Evolutionary conservation across 2,888 invertebrate species (phyloP), one percentile per base, ranked within the genome.

Genomic region (Lasioglossum malachurum): DNA sequence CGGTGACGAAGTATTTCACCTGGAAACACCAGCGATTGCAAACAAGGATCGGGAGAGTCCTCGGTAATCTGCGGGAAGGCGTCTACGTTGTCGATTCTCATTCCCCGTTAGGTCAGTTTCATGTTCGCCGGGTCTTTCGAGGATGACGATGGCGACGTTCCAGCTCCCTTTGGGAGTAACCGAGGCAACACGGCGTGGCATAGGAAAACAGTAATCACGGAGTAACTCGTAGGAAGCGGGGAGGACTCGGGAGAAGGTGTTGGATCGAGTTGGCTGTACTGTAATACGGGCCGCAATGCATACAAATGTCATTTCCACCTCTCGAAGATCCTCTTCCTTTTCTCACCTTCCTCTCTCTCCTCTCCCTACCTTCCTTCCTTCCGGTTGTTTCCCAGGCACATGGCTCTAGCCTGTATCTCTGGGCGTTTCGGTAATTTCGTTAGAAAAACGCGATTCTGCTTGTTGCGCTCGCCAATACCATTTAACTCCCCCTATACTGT

Each of bases 161-260:
- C 38, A 23, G 80, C 67, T 92, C 88, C 91, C 93, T 91, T 89
- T 83, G 91, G 93, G 92, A 92, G 86, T 83, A 81, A 91, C 87
- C 85, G 85, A 83, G 88, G 88, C 87, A 75, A 85, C 83, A 88
- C 87, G 88, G 80, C 78, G 86, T 80, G 91, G 91, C 91, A 90
- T 93, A 93, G 93, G 94, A 93, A 94, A 94, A 93, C 94, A 93
- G 94, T 93, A 94, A 94, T 94, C 94, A 94, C 89, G 88, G 91
- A 86, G 90, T 93, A 93, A 93, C 89, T 88, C 87, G 76, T 83
- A 75, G 88, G 76, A 89, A 78, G 76, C 84, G 83, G 82, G 73
- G 71, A 84, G 75, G 73, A 84, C 75, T 78, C 81, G 64, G 23
- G 73, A 38, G 78, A 76, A 87, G 87, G 82, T 87, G 89, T 79